phyloP scores from a whole-genome alignment of 2,888 invertebrate species.

The Beris morrisii region DNA sequence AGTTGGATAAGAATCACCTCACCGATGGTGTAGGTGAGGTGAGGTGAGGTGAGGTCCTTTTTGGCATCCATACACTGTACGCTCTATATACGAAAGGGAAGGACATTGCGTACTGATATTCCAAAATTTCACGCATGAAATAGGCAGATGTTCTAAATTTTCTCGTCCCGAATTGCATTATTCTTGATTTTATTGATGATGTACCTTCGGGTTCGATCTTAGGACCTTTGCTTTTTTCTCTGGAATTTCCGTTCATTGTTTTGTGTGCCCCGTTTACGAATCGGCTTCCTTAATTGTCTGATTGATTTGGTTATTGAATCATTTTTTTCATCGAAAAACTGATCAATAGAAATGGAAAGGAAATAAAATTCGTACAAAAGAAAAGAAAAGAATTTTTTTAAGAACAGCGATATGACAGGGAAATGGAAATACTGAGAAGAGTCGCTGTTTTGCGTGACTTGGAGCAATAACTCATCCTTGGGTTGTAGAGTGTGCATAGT shows the following conservation, averaged over 20 bases:
- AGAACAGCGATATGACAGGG: slow-evolving; percentile 4
- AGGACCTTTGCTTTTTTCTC: slow-evolving; percentile 25
- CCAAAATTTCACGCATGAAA: slow-evolving; percentile 34
- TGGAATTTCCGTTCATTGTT: slow-evolving; percentile 16
- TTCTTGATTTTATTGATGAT: slow-evolving; percentile 35
- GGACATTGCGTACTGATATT: slow-evolving; percentile 21
- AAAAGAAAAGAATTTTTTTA: neutral
- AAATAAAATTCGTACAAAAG: too few relatives aligned
- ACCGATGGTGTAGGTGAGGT: neutral
- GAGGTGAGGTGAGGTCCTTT: too few relatives aligned
- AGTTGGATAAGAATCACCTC: slow-evolving; percentile 13
- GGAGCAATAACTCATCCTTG: slow-evolving; percentile 34
- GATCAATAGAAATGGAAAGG: too few relatives aligned
- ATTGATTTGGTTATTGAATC: neutral
- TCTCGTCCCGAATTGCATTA: slow-evolving; percentile 32
- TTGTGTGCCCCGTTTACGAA: slow-evolving; percentile 24
- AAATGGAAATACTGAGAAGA: slow-evolving; percentile 10
- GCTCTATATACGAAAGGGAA: neutral
- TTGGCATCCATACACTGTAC: too few relatives aligned
- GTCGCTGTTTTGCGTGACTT: slow-evolving; percentile 31
- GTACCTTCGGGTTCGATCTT: slow-evolving; percentile 34
- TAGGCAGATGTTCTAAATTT: slow-evolving; percentile 32
- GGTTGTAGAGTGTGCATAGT: slow-evolving; percentile 39
- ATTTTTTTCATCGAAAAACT: too few relatives aligned
- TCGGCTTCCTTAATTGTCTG: slow-evolving; percentile 12